Evolutionary conservation across 2,888 invertebrate species (phyloP), one percentile per base, ranked within the genome.

Genomic region (Tetramorium bicarinatum): DNA sequence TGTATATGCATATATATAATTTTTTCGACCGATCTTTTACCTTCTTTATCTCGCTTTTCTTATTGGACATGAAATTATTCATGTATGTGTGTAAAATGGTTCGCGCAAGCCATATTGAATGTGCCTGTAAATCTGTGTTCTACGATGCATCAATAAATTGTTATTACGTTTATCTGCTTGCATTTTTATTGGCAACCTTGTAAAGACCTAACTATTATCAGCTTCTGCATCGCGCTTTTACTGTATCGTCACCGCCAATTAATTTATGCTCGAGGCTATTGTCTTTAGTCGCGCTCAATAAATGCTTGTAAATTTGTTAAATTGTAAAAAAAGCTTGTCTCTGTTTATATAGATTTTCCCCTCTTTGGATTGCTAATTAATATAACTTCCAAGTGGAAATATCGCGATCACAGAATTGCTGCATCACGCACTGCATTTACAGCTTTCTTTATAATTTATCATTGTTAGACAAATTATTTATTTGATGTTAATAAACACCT

Each of bases 101-200:
- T 83, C 85, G 85, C 81, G 75, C 29, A 34, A 83, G 76, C 67
- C 67, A 84, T 88, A 88, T 83, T 89, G 85, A 92, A 91, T 91
- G 92, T 93, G 92, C 91, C 92, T 93, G 93, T 93, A 93, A 82
- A 88, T 92, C 87, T 92, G 90, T 94, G 93, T 94, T 93, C 92
- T 89, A 92, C 87, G 84, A 91, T 91, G 89, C 89, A 91, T 93
- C 92, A 94, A 93, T 93, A 93, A 94, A 93, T 90, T 92, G 91
- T 93, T 94, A 92, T 93, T 93, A 93, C 93, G 93, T 93, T 93
- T 90, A 93, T 87, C 86, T 84, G 92, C 92, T 93, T 92, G 91
- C 86, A 92, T 93, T 93, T 91, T 93, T 90, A 90, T 87, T 92
- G 86, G 91, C 90, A 91, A 88, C 87, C 90, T 83, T 38, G 85